Base-by-base conservation (phyloP, 2,888 invertebrate genomes). In the Eilema depressum region DNA sequence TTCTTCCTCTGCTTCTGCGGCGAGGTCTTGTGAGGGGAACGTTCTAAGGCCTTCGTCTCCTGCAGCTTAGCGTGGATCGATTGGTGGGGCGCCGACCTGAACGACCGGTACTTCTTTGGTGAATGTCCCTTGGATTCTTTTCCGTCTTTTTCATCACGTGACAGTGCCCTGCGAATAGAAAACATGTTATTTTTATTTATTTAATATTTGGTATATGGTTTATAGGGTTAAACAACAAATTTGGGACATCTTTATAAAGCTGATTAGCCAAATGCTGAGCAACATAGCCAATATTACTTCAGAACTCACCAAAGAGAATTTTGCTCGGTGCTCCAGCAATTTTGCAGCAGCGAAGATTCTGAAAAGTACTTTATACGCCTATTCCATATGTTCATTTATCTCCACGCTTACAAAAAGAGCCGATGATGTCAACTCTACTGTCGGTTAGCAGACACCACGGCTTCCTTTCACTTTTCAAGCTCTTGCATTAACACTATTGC, bases 141-240 rank as follows among this genome's bases (percentile, higher is more conserved):
- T 84, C 97, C 97, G 80, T 98, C 98, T 88, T 98, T 98, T 88
- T 98, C 98, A 88, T 98, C 98, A 86, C 98, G 97, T 74, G 98
- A 97, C 78, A 98, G 96, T 68, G 97, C 97, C 95, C 98, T 98
- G 91, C 3, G 75, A 78, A 71, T 56, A 57, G 61, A 72, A 65
- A 60, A 28, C 1, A 47, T 59, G 8, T 37, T 56, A 25, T 26
- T 20, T 28, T 33, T 53, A n/a, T 11, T 41, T 14, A 57, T 30
- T 47, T 61, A 17, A 3, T 2, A 57, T 26, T 20, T 7, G 17
- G 20, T 10, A 14, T 25, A 63, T 3, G 20, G 26, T 5, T n/a
- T 59, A 66, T 7, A 25, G 17, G 23, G 26, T 3, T 0, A 33
- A 8, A 56, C 23, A 20, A 14, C 14, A 28, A 56, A 8, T 20